Base-by-base conservation (phyloP, 1,140 invertebrate genomes). In the Chionoecetes opilio region DNA sequence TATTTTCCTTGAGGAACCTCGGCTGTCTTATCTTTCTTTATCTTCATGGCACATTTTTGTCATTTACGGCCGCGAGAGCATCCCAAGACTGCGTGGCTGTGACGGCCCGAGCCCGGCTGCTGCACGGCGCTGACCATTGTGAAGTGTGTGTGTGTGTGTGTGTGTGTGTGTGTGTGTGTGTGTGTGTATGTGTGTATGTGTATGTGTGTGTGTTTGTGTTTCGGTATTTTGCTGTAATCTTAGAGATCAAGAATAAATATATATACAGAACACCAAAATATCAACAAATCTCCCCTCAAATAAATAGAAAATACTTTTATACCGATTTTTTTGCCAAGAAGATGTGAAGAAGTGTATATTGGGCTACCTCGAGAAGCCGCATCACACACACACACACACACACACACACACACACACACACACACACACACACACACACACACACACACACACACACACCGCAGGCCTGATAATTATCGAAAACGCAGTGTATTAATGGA, bases 31-130 rank as follows among this genome's bases (percentile, higher is more conserved):
- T 94, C 93, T 94, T 38, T 94, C 53, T 94, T 94, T 94, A 94
- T 94, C 93, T 94, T 94, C 34, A 94, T 94, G 93, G 87, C 93
- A 84, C 93, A 94, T 94, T 82, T 94, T 90, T 94, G 87, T 63
- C 93, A 94, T 88, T 90, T 94, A 94, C 53, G 93, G 93, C 87
- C 87, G 46, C 32, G 86, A 29, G 87, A 90, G 93, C 89, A 94
- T 94, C 38, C 87, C 37, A 46, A 84, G 93, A 89, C 93, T 90
- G 53, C 87, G 41, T 32, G 34, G 34, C 82, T 89, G 93, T 93
- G 87, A 90, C 93, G 85, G 46, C 93, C 87, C 21, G 11, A 29
- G 75, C 38, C 34, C 9, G 38, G 38, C 87, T 89, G 46, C 38
- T 35, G 17, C 31, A 46, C 53, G 41, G 32, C 53, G 38, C 46